Percentiles rank a stretch among this genome's conserved stretches.
These are phyloP conservation scores for Sturmia bella DNA, from an alignment of 2,888 invertebrate genomes.

Conservation along the genomic window DNA sequence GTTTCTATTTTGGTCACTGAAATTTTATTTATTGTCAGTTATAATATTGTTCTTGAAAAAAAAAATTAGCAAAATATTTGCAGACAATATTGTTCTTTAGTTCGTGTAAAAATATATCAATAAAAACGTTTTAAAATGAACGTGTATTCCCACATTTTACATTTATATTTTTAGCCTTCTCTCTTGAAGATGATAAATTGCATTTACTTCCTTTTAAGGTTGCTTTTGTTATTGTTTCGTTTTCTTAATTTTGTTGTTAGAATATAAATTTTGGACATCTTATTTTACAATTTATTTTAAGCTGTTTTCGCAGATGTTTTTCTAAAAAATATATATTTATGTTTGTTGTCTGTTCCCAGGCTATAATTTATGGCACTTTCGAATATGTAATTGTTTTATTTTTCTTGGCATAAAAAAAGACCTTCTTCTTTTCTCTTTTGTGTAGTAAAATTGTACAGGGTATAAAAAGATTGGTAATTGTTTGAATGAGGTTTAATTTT, in stretches of 20 bases:
- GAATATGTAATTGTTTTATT: slow-evolving; percentile 65
- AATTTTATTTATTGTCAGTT: too few species aligned
- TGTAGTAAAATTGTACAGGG: too few species aligned
- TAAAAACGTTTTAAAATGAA: too few species aligned
- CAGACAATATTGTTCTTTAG: too few species aligned
- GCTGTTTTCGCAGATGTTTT: slow-evolving; percentile 9
- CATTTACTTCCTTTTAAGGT: slow-evolving; percentile 12
- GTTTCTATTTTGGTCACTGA: too few species aligned
- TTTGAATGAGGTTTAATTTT: neutral
- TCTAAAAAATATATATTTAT: neutral
- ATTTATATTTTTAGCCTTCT: slow-evolving; percentile 27
- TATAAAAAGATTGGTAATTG: neutral
- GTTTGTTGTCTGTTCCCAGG: slow-evolving; percentile 14
- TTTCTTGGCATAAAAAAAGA: slow-evolving; percentile 63
- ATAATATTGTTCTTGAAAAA: too few species aligned
- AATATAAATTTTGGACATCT: slow-evolving; percentile 14
- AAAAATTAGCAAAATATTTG: too few species aligned
- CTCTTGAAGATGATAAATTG: slow-evolving; percentile 59
- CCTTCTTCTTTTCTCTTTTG: neutral
- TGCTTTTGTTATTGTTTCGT: neutral
- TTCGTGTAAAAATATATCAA: too few species aligned
- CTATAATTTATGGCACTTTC: slow-evolving; percentile 59
- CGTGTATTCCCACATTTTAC: neutral
- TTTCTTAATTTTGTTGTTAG: slow-evolving; percentile 25
- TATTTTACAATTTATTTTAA: slow-evolving; percentile 5